These are phyloP conservation scores for Eupithecia dodoneata DNA, from an alignment of 2,888 invertebrate genomes.

Conservation along the genomic window DNA sequence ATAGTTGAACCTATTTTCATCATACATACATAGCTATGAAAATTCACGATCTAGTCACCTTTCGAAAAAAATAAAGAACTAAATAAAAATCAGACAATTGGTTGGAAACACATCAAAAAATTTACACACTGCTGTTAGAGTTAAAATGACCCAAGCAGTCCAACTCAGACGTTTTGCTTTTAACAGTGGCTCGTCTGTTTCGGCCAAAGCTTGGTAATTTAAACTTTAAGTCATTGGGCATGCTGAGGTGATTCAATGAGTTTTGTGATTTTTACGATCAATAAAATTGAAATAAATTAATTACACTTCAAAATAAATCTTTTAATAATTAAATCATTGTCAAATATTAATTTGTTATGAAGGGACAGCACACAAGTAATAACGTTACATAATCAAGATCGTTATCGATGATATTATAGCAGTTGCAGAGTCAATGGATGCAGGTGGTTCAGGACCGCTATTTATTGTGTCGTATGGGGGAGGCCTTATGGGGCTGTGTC, in stretches of 20 bases:
- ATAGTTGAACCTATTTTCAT: too few relatives aligned
- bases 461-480: not conserved
- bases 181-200: not conserved
- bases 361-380: not conserved
- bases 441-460: not conserved
- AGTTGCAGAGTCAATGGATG: not conserved
- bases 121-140: not conserved
- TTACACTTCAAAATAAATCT: not conserved
- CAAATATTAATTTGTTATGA: not conserved
- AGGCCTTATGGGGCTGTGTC: not conserved
- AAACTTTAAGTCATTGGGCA: not conserved
- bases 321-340: not conserved
- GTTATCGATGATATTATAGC: not conserved
- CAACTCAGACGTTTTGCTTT: not conserved
- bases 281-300: constrained; percentile 4
- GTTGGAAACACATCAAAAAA: not conserved
- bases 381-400: not conserved
- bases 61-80: too few relatives aligned
- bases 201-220: not conserved
- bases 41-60: too few relatives aligned
- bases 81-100: too few relatives aligned
- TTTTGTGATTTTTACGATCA: constrained; percentile 3
- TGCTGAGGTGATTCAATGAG: not conserved
- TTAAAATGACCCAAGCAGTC: not conserved
- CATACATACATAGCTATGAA: too few relatives aligned